These are phyloP conservation scores for Chlorops oryzae DNA, from an alignment of 1,140 invertebrate genomes.

Conservation along the genomic window DNA sequence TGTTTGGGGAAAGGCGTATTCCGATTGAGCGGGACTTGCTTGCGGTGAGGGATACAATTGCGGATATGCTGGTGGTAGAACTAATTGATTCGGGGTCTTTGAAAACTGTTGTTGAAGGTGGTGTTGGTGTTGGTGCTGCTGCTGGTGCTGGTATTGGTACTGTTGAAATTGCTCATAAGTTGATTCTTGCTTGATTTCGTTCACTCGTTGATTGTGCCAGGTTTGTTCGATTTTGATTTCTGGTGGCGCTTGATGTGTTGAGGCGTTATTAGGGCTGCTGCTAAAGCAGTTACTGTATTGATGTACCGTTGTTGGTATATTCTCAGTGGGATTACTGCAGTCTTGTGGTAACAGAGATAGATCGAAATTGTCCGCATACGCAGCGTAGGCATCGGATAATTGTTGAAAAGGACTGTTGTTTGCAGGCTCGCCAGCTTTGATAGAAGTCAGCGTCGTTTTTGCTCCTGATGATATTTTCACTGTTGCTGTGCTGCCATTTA, in stretches of 20 bases:
- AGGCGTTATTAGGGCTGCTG: not conserved
- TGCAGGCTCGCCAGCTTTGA: conserved; percentile 17
- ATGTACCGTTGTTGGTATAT: conserved; percentile 37
- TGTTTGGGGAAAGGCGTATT: conserved; percentile 28
- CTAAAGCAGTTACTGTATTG: conserved; percentile 6
- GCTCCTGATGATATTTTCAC: too few relatives aligned
- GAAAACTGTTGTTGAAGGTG: conserved; percentile 7
- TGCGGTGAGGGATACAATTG: conserved; percentile 43
- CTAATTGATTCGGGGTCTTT: conserved; percentile 16
- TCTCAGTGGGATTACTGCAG: conserved; percentile 13
- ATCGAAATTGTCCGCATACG: conserved; percentile 64
- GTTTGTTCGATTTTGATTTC: conserved; percentile 42
- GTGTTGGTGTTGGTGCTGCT: conserved; percentile 2
- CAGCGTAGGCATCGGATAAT: conserved; percentile 61
- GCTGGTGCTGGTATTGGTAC: conserved; percentile 1
- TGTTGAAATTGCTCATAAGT: conserved; percentile 3
- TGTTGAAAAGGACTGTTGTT: conserved; percentile 35
- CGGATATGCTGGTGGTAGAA: conserved; percentile 35
- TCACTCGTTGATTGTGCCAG: conserved; percentile 24
- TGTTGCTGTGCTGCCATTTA: conserved; percentile 71
- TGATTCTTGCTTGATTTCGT: conserved; percentile 19
- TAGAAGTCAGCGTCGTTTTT: conserved; percentile 48
- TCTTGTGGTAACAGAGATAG: conserved; percentile 64
- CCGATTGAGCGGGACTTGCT: conserved; percentile 40
- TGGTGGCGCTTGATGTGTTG: conserved; percentile 24